These are phyloP conservation scores for Brassicogethes aeneus DNA, from an alignment of 2,888 invertebrate genomes.

Conservation along the genomic window DNA sequence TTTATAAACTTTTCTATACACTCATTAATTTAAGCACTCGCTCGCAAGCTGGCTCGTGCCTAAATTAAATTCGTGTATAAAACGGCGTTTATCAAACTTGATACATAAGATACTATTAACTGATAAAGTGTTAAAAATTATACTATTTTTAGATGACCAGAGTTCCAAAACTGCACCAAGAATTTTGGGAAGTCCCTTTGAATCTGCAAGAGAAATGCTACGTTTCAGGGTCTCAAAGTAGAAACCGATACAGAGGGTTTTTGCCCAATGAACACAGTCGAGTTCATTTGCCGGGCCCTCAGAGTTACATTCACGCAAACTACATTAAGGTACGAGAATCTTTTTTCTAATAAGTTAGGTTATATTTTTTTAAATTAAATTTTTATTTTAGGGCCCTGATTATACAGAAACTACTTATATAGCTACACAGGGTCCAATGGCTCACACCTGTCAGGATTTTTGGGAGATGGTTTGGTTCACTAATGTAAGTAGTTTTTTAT, in stretches of 20 bases:
- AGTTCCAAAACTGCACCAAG: constrained; percentile 65
- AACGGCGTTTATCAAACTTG: no score
- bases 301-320: constrained; percentile 89
- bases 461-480: constrained; percentile 71
- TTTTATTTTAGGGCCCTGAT: constrained; percentile 77
- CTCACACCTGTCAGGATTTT: constrained; percentile 83
- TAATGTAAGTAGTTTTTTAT: constrained; percentile 25
- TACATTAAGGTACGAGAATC: constrained; percentile 65
- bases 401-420: constrained; percentile 80
- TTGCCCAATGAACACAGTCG: constrained; percentile 83
- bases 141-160: constrained; percentile 55
- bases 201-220: constrained; percentile 87
- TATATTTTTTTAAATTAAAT: neutral
- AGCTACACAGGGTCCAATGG: constrained; percentile 87
- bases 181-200: constrained; percentile 91
- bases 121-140: no score
- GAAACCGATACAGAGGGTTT: constrained; percentile 85
- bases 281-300: constrained; percentile 58
- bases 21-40: no score
- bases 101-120: no score
- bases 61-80: no score
- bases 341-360: neutral
- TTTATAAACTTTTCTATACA: no score
- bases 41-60: no score
- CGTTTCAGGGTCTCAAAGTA: constrained; percentile 79